Evolutionary conservation across 2,113 vertebrate species (phyloP), one percentile per base, ranked within the genome.

Genomic region (Arothron firmamentum): DNA sequence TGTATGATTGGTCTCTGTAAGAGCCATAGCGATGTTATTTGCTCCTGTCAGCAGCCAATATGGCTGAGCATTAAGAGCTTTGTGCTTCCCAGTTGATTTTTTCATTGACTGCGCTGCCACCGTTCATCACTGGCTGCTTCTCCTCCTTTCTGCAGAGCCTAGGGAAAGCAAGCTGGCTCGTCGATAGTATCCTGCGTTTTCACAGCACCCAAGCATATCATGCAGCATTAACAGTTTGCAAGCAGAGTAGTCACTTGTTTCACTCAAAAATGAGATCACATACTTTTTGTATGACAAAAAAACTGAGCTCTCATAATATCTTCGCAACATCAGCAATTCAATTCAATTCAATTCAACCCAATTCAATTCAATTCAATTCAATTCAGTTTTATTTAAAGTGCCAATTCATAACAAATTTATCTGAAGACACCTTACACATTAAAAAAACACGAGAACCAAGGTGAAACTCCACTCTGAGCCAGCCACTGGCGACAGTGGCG

Each of bases 21-120:
- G 88, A 88, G 90, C 87, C 84, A 85, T 67, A 81, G 79, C 84
- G 87, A 88, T 89, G 88, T 81, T 90, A 89, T 90, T 91, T 91
- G 85, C 86, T 86, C 86, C 84, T 75, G 90, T 91, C 89, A 91
- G 90, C 90, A 91, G 85, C 90, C 85, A 88, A 82, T 87, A 90
- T 89, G 88, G 85, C 79, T 81, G 80, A 81, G 87, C 89, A 90
- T 91, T 90, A 89, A 87, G 86, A 89, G 86, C 88, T 90, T 88
- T 90, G 85, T 88, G 87, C 87, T 83, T 87, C 82, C 85, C 80
- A 82, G 64, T 86, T 90, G 89, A 88, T 90, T 91, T 89, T 89
- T 87, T 89, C 89, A 91, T 90, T 90, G 90, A 91, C 87, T 88
- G 80, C 13, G 58, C 87, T 89, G 87, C 85, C 85, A 85, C 86